These are phyloP conservation scores for Cerastoderma edule DNA, from an alignment of 2,888 invertebrate genomes.

Conservation along the genomic window DNA sequence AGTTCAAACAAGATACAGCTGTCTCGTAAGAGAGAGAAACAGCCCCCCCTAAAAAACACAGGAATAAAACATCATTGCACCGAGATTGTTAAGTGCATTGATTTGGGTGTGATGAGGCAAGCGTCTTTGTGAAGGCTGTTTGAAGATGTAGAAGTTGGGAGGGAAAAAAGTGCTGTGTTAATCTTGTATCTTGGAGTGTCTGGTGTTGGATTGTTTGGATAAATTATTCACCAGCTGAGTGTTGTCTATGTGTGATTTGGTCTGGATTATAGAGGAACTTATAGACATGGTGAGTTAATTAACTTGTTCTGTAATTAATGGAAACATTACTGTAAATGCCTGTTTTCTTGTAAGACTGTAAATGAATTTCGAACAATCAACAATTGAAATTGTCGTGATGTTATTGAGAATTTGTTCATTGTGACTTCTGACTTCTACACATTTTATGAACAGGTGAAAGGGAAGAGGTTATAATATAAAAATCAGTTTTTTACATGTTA, in stretches of 20 bases:
- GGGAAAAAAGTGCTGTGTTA: not conserved
- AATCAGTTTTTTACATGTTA: too few species aligned
- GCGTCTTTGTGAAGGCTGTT: constrained; percentile 15
- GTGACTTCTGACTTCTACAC: too few species aligned
- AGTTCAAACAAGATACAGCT: constrained; percentile 8
- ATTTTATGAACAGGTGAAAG: too few species aligned
- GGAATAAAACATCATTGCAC: constrained; percentile 1
- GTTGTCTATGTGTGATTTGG: not conserved
- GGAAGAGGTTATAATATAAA: too few species aligned
- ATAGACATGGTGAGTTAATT: not conserved
- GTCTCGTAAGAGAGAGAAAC: constrained; percentile 1
- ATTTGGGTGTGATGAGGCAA: constrained; percentile 12
- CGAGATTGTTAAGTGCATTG: constrained; percentile 8
- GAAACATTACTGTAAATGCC: too few species aligned
- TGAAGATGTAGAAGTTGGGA: not conserved
- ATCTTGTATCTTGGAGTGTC: constrained; percentile 1
- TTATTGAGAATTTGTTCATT: too few species aligned
- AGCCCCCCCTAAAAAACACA: constrained; percentile 10
- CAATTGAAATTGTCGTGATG: too few species aligned
- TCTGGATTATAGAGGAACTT: not conserved
- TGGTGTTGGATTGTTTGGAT: constrained; percentile 7
- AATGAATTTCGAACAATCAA: too few species aligned
- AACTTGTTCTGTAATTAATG: not conserved
- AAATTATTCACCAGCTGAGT: not conserved
- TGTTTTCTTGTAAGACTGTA: too few species aligned